Evolutionary conservation across 2,888 invertebrate genomes (phyloP).

Genomic region (Chymomyza caudatula): DNA sequence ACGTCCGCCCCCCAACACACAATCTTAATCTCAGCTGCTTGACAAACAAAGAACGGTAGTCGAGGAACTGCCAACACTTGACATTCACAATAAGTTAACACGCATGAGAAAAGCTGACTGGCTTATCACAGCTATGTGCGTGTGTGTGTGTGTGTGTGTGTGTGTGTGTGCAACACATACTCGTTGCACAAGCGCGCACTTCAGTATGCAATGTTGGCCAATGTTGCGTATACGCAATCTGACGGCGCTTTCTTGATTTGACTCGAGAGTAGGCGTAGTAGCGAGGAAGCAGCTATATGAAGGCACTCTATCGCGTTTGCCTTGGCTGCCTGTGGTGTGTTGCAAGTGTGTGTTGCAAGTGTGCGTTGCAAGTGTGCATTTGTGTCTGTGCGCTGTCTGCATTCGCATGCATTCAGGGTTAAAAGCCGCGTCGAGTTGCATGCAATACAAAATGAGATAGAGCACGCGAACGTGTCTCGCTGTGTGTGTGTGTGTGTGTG

Average conservation of each 20-base stretch:
- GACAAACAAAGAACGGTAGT: conserved; percentile 30
- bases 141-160: not conserved
- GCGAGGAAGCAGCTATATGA: not conserved
- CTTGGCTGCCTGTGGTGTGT: not conserved
- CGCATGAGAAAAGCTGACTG: conserved; percentile 31
- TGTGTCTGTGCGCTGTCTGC: conserved; percentile 28
- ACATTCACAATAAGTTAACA: conserved; percentile 52
- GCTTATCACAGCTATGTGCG: conserved; percentile 50
- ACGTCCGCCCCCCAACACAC: not conserved
- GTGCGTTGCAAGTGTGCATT: conserved; percentile 36
- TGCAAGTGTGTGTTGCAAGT: conserved; percentile 50
- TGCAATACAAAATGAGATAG: conserved; percentile 59
- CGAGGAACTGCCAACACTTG: conserved; percentile 57
- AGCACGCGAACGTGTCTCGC: conserved; percentile 44
- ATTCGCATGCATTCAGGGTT: conserved; percentile 67
- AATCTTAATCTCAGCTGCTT: conserved; percentile 35
- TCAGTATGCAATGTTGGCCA: conserved; percentile 67
- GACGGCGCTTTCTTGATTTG: conserved; percentile 23
- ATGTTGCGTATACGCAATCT: conserved; percentile 68
- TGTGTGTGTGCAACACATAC: not conserved
- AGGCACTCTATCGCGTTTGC: not conserved
- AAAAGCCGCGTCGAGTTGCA: conserved; percentile 52
- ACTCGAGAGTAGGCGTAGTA: conserved; percentile 3
- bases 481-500: conserved; percentile 5
- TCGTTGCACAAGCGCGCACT: conserved; percentile 38